Evolutionary conservation across 1,140 invertebrate species (phyloP).

Genomic region (Drosophila tani): DNA sequence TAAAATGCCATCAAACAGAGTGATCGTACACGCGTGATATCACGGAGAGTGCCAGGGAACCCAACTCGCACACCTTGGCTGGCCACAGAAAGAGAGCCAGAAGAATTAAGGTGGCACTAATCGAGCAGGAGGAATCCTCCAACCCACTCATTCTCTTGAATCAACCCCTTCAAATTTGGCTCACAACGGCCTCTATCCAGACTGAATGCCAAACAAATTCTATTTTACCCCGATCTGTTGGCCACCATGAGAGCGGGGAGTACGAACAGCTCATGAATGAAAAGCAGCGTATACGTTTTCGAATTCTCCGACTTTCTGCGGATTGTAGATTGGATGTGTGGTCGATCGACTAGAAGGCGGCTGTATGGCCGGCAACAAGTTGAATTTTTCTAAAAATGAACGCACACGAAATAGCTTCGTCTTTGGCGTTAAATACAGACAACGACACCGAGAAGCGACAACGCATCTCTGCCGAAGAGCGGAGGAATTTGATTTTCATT

Average conservation of each 20-base stretch:
- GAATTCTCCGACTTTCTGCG: constrained; percentile 33
- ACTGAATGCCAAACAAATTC: constrained; percentile 23
- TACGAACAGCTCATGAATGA: constrained; percentile 62
- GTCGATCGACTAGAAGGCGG: constrained; percentile 20
- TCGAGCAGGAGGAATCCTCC: constrained; percentile 24
- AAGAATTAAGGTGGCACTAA: not conserved
- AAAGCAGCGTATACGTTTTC: constrained; percentile 23
- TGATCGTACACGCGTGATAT: constrained; percentile 60
- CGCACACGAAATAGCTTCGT: constrained; percentile 80
- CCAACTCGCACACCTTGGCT: constrained; percentile 44
- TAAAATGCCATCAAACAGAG: constrained; percentile 56
- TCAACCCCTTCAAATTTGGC: constrained; percentile 16
- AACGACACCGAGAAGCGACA: constrained; percentile 53
- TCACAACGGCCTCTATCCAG: constrained; percentile 1
- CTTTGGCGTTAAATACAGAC: constrained; percentile 78
- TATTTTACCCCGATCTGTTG: constrained; percentile 32
- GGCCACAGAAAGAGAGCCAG: constrained; percentile 2
- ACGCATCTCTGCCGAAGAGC: constrained; percentile 70
- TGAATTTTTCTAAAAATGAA: constrained; percentile 83
- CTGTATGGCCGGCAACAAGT: constrained; percentile 81
- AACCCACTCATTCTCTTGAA: constrained; percentile 2
- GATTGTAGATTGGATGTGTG: constrained; percentile 31
- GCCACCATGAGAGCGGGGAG: constrained; percentile 3
- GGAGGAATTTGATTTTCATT: constrained; percentile 77
- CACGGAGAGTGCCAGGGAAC: constrained; percentile 35